These are phyloP conservation scores for Protosalanx chinensis DNA, from an alignment of 2,797 vertebrate genomes.

Conservation along the genomic window DNA sequence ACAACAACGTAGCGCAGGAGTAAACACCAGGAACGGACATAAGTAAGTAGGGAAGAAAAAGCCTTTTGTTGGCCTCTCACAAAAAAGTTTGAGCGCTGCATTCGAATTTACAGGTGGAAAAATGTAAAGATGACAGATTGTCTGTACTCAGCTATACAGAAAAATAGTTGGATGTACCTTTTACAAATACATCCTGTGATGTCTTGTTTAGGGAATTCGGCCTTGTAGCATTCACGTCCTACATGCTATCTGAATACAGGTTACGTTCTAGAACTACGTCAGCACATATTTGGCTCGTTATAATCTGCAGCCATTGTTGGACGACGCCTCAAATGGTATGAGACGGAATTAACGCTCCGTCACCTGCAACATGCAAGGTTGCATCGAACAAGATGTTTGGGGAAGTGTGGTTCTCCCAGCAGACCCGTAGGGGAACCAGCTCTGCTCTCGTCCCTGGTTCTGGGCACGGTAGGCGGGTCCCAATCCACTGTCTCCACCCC, in stretches of 20 bases:
- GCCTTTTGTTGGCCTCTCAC: no score
- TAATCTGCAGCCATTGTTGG: constrained; percentile 17
- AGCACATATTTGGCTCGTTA: constrained; percentile 9
- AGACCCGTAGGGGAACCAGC: neutral
- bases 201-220: no score
- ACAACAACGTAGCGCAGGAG: no score
- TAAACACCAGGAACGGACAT: no score
- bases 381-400: constrained; percentile 11
- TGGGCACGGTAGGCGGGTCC: constrained; percentile 19
- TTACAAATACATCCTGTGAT: no score
- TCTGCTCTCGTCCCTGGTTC: no score
- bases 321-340: constrained; percentile 23
- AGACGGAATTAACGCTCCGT: constrained; percentile 10
- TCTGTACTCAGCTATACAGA: no score
- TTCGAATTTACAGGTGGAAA: no score
- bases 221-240: neutral
- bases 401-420: constrained; percentile 14
- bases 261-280: constrained; percentile 16
- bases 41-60: no score
- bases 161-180: no score
- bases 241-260: neutral
- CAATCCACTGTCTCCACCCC: constrained; percentile 42
- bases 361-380: constrained; percentile 5
- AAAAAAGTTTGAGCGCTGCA: no score
- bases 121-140: no score